phyloP scores from a whole-genome alignment of 2,797 vertebrate genomes.

The Pogoniulus pusillus region DNA sequence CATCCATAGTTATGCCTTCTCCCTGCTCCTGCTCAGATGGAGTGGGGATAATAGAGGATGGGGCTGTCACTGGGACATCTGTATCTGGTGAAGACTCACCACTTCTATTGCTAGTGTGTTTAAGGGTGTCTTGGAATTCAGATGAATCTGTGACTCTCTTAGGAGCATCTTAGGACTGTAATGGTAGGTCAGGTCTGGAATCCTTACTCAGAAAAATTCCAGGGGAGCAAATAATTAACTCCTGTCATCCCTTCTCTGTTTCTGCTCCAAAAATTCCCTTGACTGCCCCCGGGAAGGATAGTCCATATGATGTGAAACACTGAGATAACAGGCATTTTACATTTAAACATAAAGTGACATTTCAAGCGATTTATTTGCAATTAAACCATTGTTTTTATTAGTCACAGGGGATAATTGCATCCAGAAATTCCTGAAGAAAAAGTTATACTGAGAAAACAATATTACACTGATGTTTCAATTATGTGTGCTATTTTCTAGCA shows the following conservation, averaged over 20 bases:
- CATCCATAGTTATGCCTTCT: background rate
- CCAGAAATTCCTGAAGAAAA: slow-evolving; percentile 61
- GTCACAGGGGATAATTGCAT: slow-evolving; percentile 69
- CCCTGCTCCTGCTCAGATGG: background rate
- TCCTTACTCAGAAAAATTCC: background rate
- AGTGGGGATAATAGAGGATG: rapidly evolving
- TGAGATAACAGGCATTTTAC: slow-evolving; percentile 45
- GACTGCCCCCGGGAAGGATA: slow-evolving; percentile 9
- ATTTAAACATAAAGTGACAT: slow-evolving; percentile 56
- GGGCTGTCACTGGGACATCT: background rate
- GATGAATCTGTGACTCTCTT: background rate
- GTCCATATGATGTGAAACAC: slow-evolving; percentile 33
- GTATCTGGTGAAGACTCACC: rapidly evolving
- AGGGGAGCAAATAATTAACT: background rate
- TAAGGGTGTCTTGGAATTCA: background rate
- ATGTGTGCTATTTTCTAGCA: slow-evolving; percentile 47
- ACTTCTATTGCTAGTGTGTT: background rate
- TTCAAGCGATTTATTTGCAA: slow-evolving; percentile 63
- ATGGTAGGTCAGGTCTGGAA: background rate
- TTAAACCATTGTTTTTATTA: slow-evolving; percentile 69
- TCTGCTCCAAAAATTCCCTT: background rate
- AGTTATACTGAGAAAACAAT: background rate
- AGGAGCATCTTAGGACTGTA: background rate
- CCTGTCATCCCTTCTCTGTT: background rate
- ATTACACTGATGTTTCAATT: slow-evolving; percentile 11